Evolutionary conservation across 2,888 invertebrate species (phyloP).

Genomic region (Netelia melanura): DNA sequence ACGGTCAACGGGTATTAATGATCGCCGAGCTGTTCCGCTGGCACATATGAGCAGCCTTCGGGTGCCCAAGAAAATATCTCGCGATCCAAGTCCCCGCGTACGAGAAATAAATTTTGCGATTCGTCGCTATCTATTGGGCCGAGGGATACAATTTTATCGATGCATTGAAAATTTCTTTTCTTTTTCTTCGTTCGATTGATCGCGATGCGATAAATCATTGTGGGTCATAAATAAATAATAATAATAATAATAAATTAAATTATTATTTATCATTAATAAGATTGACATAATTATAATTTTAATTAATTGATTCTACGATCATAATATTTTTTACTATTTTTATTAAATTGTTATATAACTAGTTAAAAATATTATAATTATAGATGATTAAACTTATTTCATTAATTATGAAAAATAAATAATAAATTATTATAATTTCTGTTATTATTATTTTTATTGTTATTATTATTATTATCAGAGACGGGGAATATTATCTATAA

Average conservation of each 20-base stretch:
- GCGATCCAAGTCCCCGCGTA: conserved; percentile 38
- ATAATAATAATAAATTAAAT: no score
- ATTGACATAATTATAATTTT: background rate
- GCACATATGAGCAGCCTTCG: conserved; percentile 58
- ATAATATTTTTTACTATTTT: background rate
- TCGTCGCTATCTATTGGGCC: conserved; percentile 4
- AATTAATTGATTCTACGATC: no score
- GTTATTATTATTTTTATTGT: background rate
- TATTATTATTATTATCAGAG: no score
- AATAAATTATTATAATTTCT: no score
- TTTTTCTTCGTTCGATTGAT: background rate
- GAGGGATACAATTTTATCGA: background rate
- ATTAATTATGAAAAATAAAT: no score
- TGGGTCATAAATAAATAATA: no score
- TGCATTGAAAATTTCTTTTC: background rate
- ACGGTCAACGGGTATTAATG: conserved; percentile 80
- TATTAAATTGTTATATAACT: no score
- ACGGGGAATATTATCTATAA: no score
- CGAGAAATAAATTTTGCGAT: conserved; percentile 41
- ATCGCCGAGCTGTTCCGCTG: conserved; percentile 58
- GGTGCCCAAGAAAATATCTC: conserved; percentile 59
- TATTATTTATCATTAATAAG: no score
- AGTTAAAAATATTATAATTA: no score
- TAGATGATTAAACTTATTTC: no score
- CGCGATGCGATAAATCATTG: background rate